These are phyloP conservation scores for Pampus argenteus DNA, from an alignment of 2,797 vertebrate genomes.

Conservation along the genomic window DNA sequence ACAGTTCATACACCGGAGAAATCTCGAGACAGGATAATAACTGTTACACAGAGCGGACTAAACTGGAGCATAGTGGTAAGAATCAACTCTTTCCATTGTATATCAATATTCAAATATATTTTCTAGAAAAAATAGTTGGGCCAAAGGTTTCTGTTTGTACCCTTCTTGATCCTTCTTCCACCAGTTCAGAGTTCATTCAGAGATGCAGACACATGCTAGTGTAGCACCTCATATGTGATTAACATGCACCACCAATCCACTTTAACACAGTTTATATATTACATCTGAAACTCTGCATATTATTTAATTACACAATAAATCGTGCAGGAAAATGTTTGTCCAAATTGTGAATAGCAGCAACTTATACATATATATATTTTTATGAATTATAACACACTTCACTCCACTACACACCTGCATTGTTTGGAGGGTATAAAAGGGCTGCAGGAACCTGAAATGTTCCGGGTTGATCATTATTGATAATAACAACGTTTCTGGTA, in stretches of 20 bases:
- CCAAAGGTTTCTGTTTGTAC: background rate
- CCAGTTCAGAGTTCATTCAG: too few species aligned
- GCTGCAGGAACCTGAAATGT: background rate
- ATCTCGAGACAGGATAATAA: too few species aligned
- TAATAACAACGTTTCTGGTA: background rate
- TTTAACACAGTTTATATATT: background rate
- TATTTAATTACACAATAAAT: background rate
- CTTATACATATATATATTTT: too few species aligned
- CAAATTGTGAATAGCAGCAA: background rate
- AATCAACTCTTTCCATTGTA: background rate
- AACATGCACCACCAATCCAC: background rate
- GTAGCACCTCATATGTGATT: background rate
- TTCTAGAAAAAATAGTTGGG: background rate
- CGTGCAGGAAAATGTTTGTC: background rate
- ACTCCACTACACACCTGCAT: background rate
- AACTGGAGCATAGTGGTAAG: constrained; percentile 51
- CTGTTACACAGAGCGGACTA: background rate
- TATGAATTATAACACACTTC: background rate
- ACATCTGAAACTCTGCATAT: background rate
- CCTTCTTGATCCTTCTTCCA: background rate
- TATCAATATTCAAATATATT: background rate
- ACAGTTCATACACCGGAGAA: background rate
- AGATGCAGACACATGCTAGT: background rate
- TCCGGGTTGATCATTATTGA: background rate
- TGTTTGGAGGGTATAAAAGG: background rate